phyloP scores from a whole-genome alignment of 92 coral and sea anemone genomes.

The Porites evermanni region DNA sequence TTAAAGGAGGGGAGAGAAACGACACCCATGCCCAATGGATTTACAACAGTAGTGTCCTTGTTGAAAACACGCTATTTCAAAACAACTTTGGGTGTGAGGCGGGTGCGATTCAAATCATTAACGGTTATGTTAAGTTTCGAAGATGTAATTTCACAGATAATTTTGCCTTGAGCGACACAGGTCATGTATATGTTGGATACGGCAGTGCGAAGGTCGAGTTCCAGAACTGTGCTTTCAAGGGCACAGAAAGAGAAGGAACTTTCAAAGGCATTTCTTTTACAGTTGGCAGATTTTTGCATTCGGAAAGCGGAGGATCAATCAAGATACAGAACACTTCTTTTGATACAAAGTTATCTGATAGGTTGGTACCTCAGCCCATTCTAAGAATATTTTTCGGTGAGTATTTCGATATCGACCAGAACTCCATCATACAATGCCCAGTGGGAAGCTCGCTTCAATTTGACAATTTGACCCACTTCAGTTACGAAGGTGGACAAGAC shows the following conservation, averaged over 20 bases:
- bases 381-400: slow-evolving; percentile 5
- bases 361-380: background rate
- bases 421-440: slow-evolving; percentile 19
- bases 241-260: background rate
- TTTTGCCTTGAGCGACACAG: background rate
- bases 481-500: background rate
- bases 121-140: slow-evolving; percentile 11
- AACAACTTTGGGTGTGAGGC: slow-evolving; percentile 28
- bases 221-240: slow-evolving; percentile 10
- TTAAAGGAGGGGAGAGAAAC: background rate
- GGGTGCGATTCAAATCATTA: slow-evolving; percentile 45
- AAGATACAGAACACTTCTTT: slow-evolving; percentile 24
- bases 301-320: slow-evolving; percentile 38
- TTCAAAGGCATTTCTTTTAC: background rate
- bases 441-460: slow-evolving; percentile 6
- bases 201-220: slow-evolving; percentile 23
- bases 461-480: slow-evolving; percentile 21
- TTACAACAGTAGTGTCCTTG: slow-evolving; percentile 12
- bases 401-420: slow-evolving; percentile 15
- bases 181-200: slow-evolving; percentile 15
- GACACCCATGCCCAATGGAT: slow-evolving; percentile 17
- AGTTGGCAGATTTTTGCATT: slow-evolving; percentile 23
- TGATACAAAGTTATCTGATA: too few relatives aligned
- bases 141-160: slow-evolving; percentile 44
- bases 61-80: slow-evolving; percentile 26